Evolutionary conservation across 2,888 invertebrate species (phyloP).

Genomic region (Diadromus collaris): DNA sequence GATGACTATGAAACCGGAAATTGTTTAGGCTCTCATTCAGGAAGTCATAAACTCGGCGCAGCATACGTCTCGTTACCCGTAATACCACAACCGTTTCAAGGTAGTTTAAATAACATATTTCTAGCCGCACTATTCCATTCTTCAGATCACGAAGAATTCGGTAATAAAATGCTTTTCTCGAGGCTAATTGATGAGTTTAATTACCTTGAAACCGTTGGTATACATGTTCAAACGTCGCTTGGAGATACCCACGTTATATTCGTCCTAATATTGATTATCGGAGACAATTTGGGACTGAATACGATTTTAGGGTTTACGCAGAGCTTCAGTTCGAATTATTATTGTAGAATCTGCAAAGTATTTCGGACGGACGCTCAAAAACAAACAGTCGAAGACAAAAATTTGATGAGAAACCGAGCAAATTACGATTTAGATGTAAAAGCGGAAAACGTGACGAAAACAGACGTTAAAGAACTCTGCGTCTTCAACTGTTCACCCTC

Average conservation of each 20-base stretch:
- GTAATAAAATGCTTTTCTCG: conserved; percentile 34
- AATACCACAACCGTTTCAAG: conserved; percentile 10
- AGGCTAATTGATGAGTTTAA: conserved; percentile 17
- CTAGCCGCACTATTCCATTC: conserved; percentile 23
- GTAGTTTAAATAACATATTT: conserved; percentile 40
- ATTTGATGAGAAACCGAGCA: background rate
- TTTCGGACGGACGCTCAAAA: background rate
- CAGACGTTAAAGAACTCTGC: conserved; percentile 19
- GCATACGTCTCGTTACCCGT: conserved; percentile 30
- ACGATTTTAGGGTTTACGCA: conserved; percentile 25
- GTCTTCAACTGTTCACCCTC: conserved; percentile 1
- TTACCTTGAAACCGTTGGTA: conserved; percentile 31
- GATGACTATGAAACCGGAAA: conserved; percentile 46
- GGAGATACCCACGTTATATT: conserved; percentile 15
- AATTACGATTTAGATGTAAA: conserved; percentile 4
- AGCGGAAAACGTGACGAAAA: conserved; percentile 1
- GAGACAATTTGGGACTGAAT: conserved; percentile 39
- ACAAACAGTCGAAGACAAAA: background rate
- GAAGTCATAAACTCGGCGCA: conserved; percentile 35
- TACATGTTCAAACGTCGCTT: background rate
- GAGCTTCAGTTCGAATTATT: conserved; percentile 22
- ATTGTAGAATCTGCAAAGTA: background rate
- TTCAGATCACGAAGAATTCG: conserved; percentile 21
- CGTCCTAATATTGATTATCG: conserved; percentile 13
- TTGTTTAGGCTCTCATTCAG: conserved; percentile 34